Conservation (phyloP, 2,797 vertebrate species). For the Leuciscus waleckii region DNA sequence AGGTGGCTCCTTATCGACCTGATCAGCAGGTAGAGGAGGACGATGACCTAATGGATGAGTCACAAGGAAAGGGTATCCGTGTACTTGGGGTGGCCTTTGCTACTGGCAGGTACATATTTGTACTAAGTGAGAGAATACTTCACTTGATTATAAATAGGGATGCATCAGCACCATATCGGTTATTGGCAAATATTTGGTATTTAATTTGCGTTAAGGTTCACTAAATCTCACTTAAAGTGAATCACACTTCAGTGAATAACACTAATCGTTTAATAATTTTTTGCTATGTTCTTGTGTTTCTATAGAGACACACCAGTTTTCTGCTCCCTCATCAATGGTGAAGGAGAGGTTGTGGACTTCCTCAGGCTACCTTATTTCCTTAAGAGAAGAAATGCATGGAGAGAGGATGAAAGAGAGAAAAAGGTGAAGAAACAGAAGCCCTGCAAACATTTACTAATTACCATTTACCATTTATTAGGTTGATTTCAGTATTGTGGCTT, state of each 20-base stretch:
- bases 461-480: not conserved
- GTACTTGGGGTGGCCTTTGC: slow-evolving; percentile 95
- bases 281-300: slow-evolving; percentile 2
- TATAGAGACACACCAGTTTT: slow-evolving; percentile 95
- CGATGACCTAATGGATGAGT: slow-evolving; percentile 97
- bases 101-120: slow-evolving; percentile 85
- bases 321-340: slow-evolving; percentile 94
- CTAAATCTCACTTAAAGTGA: not conserved
- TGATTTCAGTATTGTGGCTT: not conserved
- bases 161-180: not conserved
- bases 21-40: slow-evolving; percentile 98
- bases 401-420: slow-evolving; percentile 94
- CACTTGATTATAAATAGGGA: not conserved
- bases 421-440: slow-evolving; percentile 79
- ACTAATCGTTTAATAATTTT: not conserved
- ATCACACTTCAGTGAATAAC: not conserved
- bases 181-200: not conserved
- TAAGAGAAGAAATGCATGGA: slow-evolving; percentile 94
- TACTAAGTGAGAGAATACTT: not conserved
- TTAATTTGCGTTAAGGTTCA: not conserved
- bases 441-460: not conserved
- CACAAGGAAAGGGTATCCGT: slow-evolving; percentile 93
- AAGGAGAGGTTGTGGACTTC: slow-evolving; percentile 98
- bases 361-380: slow-evolving; percentile 95
- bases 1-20: slow-evolving; percentile 92